Base-by-base conservation (phyloP, 1,140 invertebrate genomes). In the Dreissena rostriformis region DNA sequence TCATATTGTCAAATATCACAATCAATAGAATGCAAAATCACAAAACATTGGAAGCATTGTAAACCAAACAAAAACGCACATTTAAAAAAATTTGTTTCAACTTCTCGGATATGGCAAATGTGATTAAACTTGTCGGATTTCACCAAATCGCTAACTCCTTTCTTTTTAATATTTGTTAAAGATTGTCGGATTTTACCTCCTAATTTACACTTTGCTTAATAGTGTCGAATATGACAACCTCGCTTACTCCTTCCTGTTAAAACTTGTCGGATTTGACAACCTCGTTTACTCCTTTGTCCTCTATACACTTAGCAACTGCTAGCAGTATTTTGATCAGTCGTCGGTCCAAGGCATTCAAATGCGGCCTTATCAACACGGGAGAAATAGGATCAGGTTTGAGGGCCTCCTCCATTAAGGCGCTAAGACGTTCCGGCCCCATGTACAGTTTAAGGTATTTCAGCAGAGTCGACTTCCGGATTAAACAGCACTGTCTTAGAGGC, bases 401-500 rank as follows among this genome's bases (percentile, higher is more conserved):
- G 14, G 81, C 63, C n/a, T 82, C 15, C 24, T 75, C 26, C 66
- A 82, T 74, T 22, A 82, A n/a, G n/a, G 14, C 5, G n/a, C 81
- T 75, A 10, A 82, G 81, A 26, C 52, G 55, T 52, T 70, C 81
- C 8, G 81, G 73, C 0, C 81, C 81, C 22, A 28, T n/a, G 29
- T 83, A 83, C 17, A 83, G 29, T 52, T 76, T 75, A 0, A 83
- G 6, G 29, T 76, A 83, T 28, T 83, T 83, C 15, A 83, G 15
- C 7, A 83, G 68, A 11, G 81, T 83, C 12, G 72, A 76, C 57
- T 83, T 77, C 8, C 81, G 72, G 24, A 83, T 83, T n/a, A 77
- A 10, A 68, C 81, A 83, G 49, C 81, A 83, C 29, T 83, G 81
- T 5, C n/a, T 19, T 53, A 83, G 49, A 24, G 81, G 81, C 11